phyloP scores from a whole-genome alignment of 2,797 vertebrate species.

The Cossypha niveicapilla region DNA sequence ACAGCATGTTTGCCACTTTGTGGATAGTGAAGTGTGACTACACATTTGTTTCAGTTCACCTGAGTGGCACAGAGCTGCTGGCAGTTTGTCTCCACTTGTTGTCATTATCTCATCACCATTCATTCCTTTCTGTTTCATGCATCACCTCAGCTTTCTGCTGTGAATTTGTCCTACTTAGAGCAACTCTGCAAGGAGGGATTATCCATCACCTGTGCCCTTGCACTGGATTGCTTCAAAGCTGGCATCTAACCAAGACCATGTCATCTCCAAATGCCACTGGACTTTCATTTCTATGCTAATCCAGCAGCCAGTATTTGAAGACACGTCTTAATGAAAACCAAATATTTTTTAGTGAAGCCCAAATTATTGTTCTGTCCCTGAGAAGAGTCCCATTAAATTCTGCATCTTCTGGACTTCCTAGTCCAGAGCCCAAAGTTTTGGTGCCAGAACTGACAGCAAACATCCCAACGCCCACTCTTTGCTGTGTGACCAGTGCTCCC shows the following conservation, averaged over 20 bases:
- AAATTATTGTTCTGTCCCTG: not conserved
- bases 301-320: not conserved
- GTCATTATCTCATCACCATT: not conserved
- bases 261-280: not conserved
- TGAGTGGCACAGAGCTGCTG: not conserved
- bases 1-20: fast-evolving
- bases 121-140: not conserved
- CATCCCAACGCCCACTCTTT: not conserved
- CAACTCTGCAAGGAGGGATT: not conserved
- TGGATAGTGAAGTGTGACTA: fast-evolving
- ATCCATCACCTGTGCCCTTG: not conserved
- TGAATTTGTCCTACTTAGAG: not conserved
- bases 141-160: not conserved
- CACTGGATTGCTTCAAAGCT: not conserved
- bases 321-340: not conserved
- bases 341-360: not conserved
- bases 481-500: fast-evolving
- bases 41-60: not conserved
- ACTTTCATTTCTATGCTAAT: not conserved
- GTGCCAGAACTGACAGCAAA: not conserved
- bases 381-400: not conserved
- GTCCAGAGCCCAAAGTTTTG: not conserved
- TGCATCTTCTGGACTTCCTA: not conserved
- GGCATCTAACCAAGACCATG: not conserved
- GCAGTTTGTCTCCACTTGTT: not conserved